Conservation (phyloP, 1,140 invertebrate genomes). For the Drosophila pallidifrons region DNA sequence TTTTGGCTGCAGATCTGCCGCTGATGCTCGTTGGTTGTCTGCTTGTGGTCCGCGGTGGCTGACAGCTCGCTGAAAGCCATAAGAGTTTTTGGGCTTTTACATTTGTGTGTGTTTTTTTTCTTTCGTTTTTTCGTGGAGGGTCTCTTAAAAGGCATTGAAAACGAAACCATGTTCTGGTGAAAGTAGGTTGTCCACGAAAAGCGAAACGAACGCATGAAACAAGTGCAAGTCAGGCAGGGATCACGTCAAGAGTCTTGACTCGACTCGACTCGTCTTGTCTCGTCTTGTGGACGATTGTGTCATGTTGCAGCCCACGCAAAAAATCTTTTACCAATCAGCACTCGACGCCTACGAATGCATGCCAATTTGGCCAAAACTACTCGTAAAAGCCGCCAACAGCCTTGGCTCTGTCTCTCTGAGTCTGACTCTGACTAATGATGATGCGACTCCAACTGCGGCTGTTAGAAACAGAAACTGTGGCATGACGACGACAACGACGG, state of each 20-base stretch:
- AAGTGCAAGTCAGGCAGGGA: conserved; percentile 62
- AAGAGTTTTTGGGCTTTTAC: conserved; percentile 27
- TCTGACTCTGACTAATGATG: conserved; percentile 40
- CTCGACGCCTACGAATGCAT: conserved; percentile 33
- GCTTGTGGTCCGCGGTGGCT: conserved; percentile 35
- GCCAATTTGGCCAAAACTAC: conserved; percentile 50
- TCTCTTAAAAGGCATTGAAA: conserved; percentile 71
- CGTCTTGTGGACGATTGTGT: conserved; percentile 57
- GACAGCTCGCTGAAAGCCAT: conserved; percentile 33
- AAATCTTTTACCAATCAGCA: conserved; percentile 38
- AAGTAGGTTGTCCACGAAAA: conserved; percentile 61
- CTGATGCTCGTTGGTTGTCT: conserved; percentile 36
- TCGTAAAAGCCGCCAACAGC: conserved; percentile 45
- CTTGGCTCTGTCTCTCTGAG: conserved; percentile 36
- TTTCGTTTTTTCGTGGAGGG: not conserved
- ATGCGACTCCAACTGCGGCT: conserved; percentile 33
- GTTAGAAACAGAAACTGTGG: conserved; percentile 32
- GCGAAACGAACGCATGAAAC: conserved; percentile 65
- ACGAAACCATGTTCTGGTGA: conserved; percentile 79
- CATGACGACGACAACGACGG: not conserved
- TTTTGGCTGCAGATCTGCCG: conserved; percentile 44
- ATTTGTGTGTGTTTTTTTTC: not conserved
- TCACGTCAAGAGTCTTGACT: conserved; percentile 37
- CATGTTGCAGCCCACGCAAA: conserved; percentile 58
- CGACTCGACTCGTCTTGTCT: conserved; percentile 14